Evolutionary conservation across 64 coral and sea anemone genomes (phyloP), one percentile per base, ranked within the genome.

Genomic region (Catalaphyllia jardinei): DNA sequence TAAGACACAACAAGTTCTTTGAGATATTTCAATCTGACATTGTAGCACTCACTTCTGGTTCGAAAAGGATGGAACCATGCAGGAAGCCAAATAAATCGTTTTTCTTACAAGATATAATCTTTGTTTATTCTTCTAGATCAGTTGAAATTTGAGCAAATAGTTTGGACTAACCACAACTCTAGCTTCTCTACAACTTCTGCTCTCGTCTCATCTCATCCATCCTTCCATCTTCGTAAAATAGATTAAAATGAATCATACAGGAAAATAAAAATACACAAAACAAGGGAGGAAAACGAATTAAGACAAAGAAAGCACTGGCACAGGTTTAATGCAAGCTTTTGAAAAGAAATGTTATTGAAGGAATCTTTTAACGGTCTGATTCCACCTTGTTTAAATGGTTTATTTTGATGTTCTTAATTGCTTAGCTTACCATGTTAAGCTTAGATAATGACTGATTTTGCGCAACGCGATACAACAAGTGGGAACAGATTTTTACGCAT

Each of bases 1-100:
- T 10, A 42, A 83, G 79, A 20, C 60, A 83, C 79, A 27, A 22
- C 62, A 24, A 20, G 79, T 83, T 83, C 17, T 64, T 83, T 83
- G 18, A 20, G 79, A 38, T 65, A 65, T 35, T 31, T 62, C 19
- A 61, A 31, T 57, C 57, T 55, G 52, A 17, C 31, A 57, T 61
- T 30, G 14, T 33, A 5, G 31, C 13, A 19, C 12, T 14, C 24
- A 29, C 28, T 2, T 14, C 31, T 1, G 15, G 54, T 31, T 13
- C 1, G 29, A 61, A 80, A 61, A 39, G 14, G 10, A 35, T 22
- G 22, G 10, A 25, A n/a, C 3, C 54, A 7, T 1, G 9, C 10
- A 54, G 10, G 10, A 0, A 62, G 29, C 30, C 24, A 80, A 31
- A 60, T 29, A 15, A 61, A 77, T 2, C 20, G 74, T 49, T 77